Evolutionary conservation across 1,140 invertebrate genomes (phyloP), one percentile per base, ranked within the genome.

Genomic region (Lepidurus apus): DNA sequence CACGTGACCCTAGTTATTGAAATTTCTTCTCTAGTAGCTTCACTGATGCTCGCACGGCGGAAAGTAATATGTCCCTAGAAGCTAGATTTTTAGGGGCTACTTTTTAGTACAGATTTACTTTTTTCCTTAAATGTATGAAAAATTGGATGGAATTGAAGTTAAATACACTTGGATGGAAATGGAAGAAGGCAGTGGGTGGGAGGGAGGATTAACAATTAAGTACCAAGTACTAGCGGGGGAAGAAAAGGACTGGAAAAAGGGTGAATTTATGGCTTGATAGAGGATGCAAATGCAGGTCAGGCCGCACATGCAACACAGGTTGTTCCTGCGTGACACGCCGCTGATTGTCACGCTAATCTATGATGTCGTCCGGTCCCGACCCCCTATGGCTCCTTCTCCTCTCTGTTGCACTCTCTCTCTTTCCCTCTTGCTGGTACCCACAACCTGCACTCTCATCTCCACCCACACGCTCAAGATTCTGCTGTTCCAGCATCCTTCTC

Each of bases 291-390:
- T 65, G 53, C 53, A 65, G 53, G 53, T 65, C 53, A 65, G 53
- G 21, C 17, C 53, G 53, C 53, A 65, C 53, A 65, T 11, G 53
- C 53, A 65, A 65, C 53, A 65, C 53, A 65, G 53, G 53, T 65
- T 65, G 53, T 65, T 65, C 53, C 53, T 65, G 53, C 53, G 53
- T 65, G 53, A 65, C 53, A 65, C 53, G 53, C 53, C 53, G 53
- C 53, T 65, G 53, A 65, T 65, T 65, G 53, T 65, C 53, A 65
- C 53, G 53, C 53, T 65, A 65, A 65, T 65, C 53, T 65, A 65
- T 65, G 53, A 65, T 65, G 53, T 65, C 53, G 53, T 17, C 13
- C 53, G 53, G 53, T 65, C 53, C 53, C 53, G 53, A 65, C 53
- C 53, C 53, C 53, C 53, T 65, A 65, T 65, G 53, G 53, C 53